Base-by-base conservation (phyloP, 2,888 invertebrate genomes). In the Alviniconcha strummeri region DNA sequence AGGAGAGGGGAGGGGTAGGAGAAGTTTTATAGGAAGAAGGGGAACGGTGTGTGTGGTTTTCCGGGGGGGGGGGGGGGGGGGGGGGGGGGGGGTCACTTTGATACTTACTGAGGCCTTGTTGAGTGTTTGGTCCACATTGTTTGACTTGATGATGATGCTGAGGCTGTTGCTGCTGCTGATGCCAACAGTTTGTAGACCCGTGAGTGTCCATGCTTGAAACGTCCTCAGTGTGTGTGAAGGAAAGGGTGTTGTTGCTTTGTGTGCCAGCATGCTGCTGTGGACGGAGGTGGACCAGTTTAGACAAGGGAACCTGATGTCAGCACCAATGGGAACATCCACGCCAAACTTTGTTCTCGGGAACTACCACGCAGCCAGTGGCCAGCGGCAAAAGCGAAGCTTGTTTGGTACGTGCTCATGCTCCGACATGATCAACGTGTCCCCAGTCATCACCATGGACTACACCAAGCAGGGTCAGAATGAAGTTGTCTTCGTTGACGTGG, bases 361-460 rank as follows among this genome's bases (percentile, higher is more conserved):
- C 8, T 13, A 71, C 17, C 57, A 78, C 78, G 52, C 67, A 13
- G n/a, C 56, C 17, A 60, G 75, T 19, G 17, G 83, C 17, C 74
- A 55, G 4, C 79, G 83, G 55, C 67, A 75, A 8, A 80, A 83
- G 15, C 82, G 80, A 17, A 75, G 36, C 54, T 13, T 52, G 6
- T 84, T 64, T 60, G n/a, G 36, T n/a, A 52, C 52, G 5, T 97
- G 97, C 89, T 95, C 96, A 0, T 85, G 86, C 80, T n/a, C 81
- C 0, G 57, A 84, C 0, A 94, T 95, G 86, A 95, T 95, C 19
- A 94, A 95, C 87, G 95, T 96, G 5, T 95, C 95, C 9, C 95
- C 95, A 85, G 94, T 95, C 0, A 96, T 97, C 90, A 95, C 96
- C 0, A 94, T 97, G 15, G 97, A 97, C 90, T 95, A 96, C 92